Evolutionary conservation across 2,797 vertebrate genomes (phyloP).

Genomic region (Orientallactaga sibirica): DNA sequence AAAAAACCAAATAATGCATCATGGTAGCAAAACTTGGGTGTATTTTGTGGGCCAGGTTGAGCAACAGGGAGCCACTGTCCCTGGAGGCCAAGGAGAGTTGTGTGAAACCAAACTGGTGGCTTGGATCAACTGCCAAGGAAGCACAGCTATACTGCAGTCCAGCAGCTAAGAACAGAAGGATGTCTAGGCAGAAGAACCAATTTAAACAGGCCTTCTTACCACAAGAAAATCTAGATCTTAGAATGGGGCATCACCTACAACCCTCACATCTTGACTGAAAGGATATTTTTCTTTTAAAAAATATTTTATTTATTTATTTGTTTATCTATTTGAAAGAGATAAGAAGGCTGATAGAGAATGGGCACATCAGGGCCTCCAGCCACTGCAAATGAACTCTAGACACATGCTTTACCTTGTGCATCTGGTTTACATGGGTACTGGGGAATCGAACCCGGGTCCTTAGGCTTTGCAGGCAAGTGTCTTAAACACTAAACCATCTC

Average conservation of each 20-base stretch:
- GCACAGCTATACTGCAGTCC: background rate
- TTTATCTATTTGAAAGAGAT: too few species aligned
- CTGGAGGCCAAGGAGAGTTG: background rate
- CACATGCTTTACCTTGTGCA: too few species aligned
- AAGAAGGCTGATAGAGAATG: too few species aligned
- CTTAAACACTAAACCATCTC: too few species aligned
- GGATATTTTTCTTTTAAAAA: background rate
- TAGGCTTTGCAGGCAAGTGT: too few species aligned
- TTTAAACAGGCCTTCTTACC: background rate
- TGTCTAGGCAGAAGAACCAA: background rate
- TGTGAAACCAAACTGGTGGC: background rate
- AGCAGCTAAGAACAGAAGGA: background rate
- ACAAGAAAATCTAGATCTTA: constrained; percentile 5
- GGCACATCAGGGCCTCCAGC: too few species aligned
- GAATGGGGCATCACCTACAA: background rate
- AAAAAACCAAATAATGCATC: background rate
- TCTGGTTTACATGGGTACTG: too few species aligned
- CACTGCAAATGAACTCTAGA: too few species aligned
- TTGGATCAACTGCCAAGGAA: background rate
- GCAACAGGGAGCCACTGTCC: background rate
- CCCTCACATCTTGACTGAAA: background rate
- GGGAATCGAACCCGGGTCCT: too few species aligned
- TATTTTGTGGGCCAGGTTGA: background rate
- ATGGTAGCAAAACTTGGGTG: background rate
- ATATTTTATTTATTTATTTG: too few species aligned